phyloP scores from a whole-genome alignment of 1,140 invertebrate genomes.

The Drosophila nigromelanica region DNA sequence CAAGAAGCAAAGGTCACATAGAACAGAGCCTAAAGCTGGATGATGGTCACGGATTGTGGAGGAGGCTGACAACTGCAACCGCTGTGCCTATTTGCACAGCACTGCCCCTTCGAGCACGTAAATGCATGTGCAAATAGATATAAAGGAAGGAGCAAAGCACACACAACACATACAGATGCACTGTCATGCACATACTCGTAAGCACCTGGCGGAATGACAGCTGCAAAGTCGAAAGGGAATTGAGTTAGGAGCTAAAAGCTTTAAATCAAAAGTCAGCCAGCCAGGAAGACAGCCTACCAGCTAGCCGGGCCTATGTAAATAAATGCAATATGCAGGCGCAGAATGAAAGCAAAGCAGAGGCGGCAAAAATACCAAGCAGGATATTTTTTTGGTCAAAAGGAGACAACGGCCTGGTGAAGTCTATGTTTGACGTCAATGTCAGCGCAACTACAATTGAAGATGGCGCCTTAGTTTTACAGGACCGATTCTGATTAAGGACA shows the following conservation, averaged over 20 bases:
- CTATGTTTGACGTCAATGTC: conserved; percentile 24
- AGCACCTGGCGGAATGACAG: conserved; percentile 62
- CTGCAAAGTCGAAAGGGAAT: conserved; percentile 63
- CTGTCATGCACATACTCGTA: conserved; percentile 18
- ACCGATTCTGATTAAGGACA: conserved; percentile 74
- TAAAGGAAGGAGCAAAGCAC: conserved; percentile 8
- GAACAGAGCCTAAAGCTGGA: conserved; percentile 6
- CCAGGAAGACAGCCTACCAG: conserved; percentile 17
- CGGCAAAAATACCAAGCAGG: conserved; percentile 37
- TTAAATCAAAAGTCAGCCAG: conserved; percentile 78
- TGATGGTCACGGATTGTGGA: conserved; percentile 37
- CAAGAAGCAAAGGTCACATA: conserved; percentile 63
- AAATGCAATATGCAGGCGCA: conserved; percentile 75
- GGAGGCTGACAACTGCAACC: conserved; percentile 31
- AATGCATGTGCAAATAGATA: conserved; percentile 77
- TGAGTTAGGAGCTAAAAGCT: conserved; percentile 74
- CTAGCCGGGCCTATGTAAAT: conserved; percentile 72
- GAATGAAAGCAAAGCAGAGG: conserved; percentile 37
- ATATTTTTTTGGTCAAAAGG: conserved; percentile 26
- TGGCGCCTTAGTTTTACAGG: conserved; percentile 65
- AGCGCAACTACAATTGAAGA: conserved; percentile 55
- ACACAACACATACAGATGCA: conserved; percentile 14
- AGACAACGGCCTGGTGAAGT: conserved; percentile 8
- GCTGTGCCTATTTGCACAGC: conserved; percentile 62
- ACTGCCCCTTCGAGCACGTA: conserved; percentile 56